Evolutionary conservation across 1,140 invertebrate genomes (phyloP).

Genomic region (Drosophila arawakana): DNA sequence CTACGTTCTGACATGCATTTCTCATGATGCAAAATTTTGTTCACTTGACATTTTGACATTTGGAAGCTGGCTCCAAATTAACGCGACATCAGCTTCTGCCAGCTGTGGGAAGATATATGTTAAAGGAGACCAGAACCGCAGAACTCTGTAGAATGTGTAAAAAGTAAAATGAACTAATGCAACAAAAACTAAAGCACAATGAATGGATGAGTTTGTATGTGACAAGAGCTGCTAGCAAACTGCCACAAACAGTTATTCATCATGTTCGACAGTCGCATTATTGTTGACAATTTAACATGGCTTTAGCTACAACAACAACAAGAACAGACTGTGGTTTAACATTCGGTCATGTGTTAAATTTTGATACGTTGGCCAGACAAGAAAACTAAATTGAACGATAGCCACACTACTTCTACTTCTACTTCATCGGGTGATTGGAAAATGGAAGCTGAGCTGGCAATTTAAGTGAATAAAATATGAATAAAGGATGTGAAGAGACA

Average conservation of each 20-base stretch:
- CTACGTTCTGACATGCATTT: conserved; percentile 65
- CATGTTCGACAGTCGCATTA: conserved; percentile 69
- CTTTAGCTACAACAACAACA: neutral
- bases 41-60: conserved; percentile 81
- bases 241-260: conserved; percentile 69
- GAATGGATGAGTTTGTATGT: conserved; percentile 4
- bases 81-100: conserved; percentile 45
- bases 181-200: conserved; percentile 28
- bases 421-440: conserved; percentile 1
- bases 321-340: neutral
- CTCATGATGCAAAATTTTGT: conserved; percentile 78
- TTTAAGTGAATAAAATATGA: conserved; percentile 40
- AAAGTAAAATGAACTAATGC: conserved; percentile 74
- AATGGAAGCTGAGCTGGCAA: conserved; percentile 24
- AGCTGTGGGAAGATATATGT: neutral
- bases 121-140: neutral
- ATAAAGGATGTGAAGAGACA: neutral
- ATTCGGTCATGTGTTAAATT: conserved; percentile 29
- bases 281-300: conserved; percentile 44
- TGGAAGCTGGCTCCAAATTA: conserved; percentile 78
- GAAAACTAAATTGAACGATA: conserved; percentile 34
- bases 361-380: conserved; percentile 13
- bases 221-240: conserved; percentile 28
- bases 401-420: neutral
- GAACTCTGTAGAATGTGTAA: conserved; percentile 28